Percentiles rank a stretch among this genome's conserved stretches.
Conservation (phyloP, 2,113 vertebrate genomes). For the Tachycineta bicolor region DNA sequence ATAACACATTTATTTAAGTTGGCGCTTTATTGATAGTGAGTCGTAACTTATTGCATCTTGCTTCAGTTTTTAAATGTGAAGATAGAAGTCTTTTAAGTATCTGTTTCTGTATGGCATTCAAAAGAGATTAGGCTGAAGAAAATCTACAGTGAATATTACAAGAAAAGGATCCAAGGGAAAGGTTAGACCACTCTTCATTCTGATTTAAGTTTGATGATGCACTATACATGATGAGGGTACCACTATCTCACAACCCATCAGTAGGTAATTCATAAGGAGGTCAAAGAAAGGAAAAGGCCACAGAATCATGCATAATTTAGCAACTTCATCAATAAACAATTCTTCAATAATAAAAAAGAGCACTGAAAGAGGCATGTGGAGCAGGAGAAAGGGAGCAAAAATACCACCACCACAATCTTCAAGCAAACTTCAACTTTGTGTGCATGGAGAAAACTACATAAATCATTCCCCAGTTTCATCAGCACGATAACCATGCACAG, state of each 20-base stretch:
- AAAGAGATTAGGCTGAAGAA: not conserved
- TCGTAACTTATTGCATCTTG: not conserved
- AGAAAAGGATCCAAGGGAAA: not conserved
- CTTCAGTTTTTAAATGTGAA: not conserved
- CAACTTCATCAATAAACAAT: slow-evolving; percentile 54
- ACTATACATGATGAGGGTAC: slow-evolving; percentile 19
- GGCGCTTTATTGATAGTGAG: not conserved
- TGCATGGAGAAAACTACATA: not conserved
- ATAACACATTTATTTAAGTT: not conserved
- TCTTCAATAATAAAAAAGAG: slow-evolving; percentile 34
- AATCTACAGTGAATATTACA: not conserved
- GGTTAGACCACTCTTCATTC: not conserved
- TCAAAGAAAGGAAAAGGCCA: slow-evolving; percentile 42
- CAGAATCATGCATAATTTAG: slow-evolving; percentile 47
- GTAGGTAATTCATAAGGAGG: slow-evolving; percentile 35
- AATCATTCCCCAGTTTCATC: not conserved
- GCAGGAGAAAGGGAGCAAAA: not conserved
- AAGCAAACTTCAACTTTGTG: not conserved
- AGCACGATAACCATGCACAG: not conserved
- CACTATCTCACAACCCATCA: slow-evolving; percentile 20
- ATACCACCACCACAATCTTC: not conserved
- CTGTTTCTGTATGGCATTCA: not conserved
- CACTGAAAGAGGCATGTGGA: not conserved
- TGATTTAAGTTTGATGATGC: slow-evolving; percentile 47
- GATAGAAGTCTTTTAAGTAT: not conserved